phyloP scores from a whole-genome alignment of 2,888 invertebrate genomes.

The Neelides folsomi region DNA sequence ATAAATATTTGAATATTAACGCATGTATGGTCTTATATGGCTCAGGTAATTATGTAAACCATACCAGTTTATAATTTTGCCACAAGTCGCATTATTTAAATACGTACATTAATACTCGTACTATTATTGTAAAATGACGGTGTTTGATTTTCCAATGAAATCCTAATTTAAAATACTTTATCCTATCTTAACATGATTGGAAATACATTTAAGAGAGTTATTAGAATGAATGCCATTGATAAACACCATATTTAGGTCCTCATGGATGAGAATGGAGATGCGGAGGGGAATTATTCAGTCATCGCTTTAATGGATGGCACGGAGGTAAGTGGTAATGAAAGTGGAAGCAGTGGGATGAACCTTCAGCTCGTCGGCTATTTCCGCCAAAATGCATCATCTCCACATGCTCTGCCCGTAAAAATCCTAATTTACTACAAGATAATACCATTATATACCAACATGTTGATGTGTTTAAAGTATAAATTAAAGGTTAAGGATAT shows the following conservation, averaged over 20 bases:
- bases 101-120: too few species aligned
- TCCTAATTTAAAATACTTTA: background rate
- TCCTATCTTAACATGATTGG: background rate
- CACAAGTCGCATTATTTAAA: too few species aligned
- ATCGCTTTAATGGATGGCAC: constrained; percentile 57
- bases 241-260: constrained; percentile 46
- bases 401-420: constrained; percentile 4
- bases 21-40: too few species aligned
- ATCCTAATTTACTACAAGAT: background rate
- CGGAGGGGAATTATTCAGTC: constrained; percentile 81
- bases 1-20: too few species aligned
- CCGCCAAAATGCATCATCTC: constrained; percentile 35
- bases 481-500: too few species aligned
- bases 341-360: constrained; percentile 44
- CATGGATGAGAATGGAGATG: constrained; percentile 77
- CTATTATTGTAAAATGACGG: too few species aligned
- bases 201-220: background rate
- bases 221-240: background rate
- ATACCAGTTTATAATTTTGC: too few species aligned
- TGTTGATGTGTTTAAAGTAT: too few species aligned
- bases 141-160: too few species aligned
- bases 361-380: constrained; percentile 68
- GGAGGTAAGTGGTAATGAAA: constrained; percentile 38
- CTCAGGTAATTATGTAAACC: too few species aligned
- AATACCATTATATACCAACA: too few species aligned